These are phyloP conservation scores for Tachina fera DNA, from an alignment of 2,888 invertebrate species.

Conservation along the genomic window DNA sequence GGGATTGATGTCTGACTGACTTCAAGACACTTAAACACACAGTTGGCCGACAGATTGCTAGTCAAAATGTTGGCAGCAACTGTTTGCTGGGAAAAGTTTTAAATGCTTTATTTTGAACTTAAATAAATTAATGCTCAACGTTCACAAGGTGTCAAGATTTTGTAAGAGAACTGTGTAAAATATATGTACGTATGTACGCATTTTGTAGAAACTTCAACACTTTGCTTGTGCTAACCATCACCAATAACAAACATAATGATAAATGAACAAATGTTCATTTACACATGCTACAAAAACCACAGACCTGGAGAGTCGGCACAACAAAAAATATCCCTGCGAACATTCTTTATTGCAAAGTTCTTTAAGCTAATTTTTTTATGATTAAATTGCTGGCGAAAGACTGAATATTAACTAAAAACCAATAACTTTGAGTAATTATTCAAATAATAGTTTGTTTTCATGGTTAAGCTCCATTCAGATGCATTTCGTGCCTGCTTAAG, in stretches of 20 bases:
- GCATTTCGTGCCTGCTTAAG: no score
- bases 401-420: background rate
- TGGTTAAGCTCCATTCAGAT: no score
- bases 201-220: slow-evolving; percentile 36
- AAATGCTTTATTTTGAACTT: slow-evolving; percentile 56
- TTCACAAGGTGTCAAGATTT: slow-evolving; percentile 61
- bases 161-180: slow-evolving; percentile 22
- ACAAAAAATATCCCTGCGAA: background rate
- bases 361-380: no score
- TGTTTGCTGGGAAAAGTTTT: slow-evolving; percentile 20
- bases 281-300: slow-evolving; percentile 1
- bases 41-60: background rate
- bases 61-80: slow-evolving; percentile 12
- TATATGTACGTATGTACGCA: slow-evolving; percentile 2
- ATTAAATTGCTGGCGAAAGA: background rate
- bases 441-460: no score
- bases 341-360: background rate
- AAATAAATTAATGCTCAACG: slow-evolving; percentile 64
- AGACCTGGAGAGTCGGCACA: background rate
- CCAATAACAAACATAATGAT: slow-evolving; percentile 20
- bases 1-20: slow-evolving; percentile 1
- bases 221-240: slow-evolving; percentile 10
- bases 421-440: no score
- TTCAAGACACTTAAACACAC: background rate
- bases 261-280: background rate